Evolutionary conservation across 2,888 invertebrate species (phyloP).

Genomic region (Leptinotarsa tumamoca): DNA sequence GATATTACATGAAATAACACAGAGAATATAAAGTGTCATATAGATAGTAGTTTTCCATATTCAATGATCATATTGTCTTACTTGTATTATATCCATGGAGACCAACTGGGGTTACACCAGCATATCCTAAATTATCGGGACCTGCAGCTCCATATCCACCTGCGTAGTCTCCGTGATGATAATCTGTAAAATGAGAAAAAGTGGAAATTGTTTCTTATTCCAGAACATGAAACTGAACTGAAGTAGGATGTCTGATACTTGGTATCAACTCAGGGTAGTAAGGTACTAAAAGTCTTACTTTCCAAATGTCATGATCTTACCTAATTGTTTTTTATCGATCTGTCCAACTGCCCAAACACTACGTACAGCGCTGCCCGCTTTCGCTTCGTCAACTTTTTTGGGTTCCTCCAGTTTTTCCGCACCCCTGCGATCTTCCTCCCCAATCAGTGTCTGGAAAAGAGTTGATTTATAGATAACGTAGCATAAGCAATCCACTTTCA

Average conservation of each 20-base stretch:
- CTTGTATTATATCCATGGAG: conserved; percentile 12
- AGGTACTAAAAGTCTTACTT: not conserved
- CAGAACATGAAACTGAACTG: too few relatives aligned
- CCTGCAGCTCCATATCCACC: conserved; percentile 16
- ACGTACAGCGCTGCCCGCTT: conserved; percentile 12
- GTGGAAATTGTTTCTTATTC: too few relatives aligned
- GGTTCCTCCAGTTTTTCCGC: conserved; percentile 5
- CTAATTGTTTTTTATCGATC: not conserved
- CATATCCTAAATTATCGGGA: conserved; percentile 26
- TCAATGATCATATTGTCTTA: not conserved
- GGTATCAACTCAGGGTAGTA: too few relatives aligned
- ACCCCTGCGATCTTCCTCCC: conserved; percentile 47
- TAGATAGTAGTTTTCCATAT: too few relatives aligned
- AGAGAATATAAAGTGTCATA: too few relatives aligned
- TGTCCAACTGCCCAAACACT: conserved; percentile 21
- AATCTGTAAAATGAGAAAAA: not conserved
- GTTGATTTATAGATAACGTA: not conserved
- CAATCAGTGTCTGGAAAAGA: conserved; percentile 51
- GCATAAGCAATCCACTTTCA: too few relatives aligned
- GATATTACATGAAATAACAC: too few relatives aligned
- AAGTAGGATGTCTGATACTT: too few relatives aligned
- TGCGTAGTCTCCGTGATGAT: not conserved
- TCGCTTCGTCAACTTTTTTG: conserved; percentile 19
- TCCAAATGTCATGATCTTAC: not conserved
- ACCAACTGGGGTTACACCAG: not conserved